Percentiles rank a stretch among this genome's conserved stretches.
Conservation (phyloP, 2,113 vertebrate species). For the Verasper variegatus region DNA sequence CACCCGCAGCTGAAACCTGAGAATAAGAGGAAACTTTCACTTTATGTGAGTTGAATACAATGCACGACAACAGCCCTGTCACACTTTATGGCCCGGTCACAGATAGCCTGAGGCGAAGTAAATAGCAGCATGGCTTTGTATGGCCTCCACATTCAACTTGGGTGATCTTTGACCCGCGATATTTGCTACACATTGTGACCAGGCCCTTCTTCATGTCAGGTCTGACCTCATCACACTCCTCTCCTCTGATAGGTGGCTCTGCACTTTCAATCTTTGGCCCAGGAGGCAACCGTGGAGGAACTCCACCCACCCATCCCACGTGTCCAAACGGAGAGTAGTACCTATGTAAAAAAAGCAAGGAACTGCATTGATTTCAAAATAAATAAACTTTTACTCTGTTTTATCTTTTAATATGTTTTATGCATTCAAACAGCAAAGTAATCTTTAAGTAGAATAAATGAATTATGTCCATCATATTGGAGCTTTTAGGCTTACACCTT, state of each 20-base stretch:
- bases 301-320: slow-evolving; percentile 84
- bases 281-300: slow-evolving; percentile 77
- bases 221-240: slow-evolving; percentile 72
- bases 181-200: background rate
- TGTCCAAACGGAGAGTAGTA: slow-evolving; percentile 76
- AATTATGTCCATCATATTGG: background rate
- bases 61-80: background rate
- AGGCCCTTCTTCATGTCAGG: background rate
- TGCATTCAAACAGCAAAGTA: background rate
- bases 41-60: background rate
- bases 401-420: background rate
- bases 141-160: too few species aligned
- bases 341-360: slow-evolving; percentile 55
- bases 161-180: too few species aligned
- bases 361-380: background rate
- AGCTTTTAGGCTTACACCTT: background rate
- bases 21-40: background rate
- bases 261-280: slow-evolving; percentile 75
- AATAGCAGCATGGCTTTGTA: too few species aligned
- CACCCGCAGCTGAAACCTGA: slow-evolving; percentile 83
- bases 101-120: too few species aligned
- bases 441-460: background rate
- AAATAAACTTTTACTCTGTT: background rate
- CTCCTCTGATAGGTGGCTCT: slow-evolving; percentile 77
- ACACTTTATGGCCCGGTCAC: background rate